phyloP scores from a whole-genome alignment of 2,113 vertebrate species.

The Cardinalis cardinalis region DNA sequence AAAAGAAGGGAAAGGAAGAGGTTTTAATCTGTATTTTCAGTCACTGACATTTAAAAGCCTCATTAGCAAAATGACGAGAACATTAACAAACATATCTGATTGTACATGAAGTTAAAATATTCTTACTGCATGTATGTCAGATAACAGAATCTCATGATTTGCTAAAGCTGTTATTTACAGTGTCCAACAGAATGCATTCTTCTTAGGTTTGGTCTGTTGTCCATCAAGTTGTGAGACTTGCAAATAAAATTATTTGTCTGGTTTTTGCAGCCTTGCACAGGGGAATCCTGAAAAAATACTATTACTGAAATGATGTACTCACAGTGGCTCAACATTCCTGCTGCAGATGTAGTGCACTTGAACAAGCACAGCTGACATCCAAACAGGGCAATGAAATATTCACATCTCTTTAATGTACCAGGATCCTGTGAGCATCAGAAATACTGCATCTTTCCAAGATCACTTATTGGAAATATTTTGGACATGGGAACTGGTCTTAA shows the following conservation, averaged over 20 bases:
- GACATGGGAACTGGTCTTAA: not conserved
- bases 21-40: conserved; percentile 74
- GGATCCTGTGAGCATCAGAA: conserved; percentile 4
- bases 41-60: conserved; percentile 58
- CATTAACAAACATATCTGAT: conserved; percentile 42
- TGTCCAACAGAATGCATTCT: conserved; percentile 13
- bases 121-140: conserved; percentile 22
- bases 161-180: not conserved
- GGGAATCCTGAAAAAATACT: not conserved
- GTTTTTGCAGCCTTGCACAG: not conserved
- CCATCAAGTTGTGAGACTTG: not conserved
- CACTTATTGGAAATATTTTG: not conserved
- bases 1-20: conserved; percentile 76
- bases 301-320: not conserved
- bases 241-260: not conserved
- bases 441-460: not conserved
- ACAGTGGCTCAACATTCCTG: not conserved
- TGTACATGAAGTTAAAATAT: conserved; percentile 1
- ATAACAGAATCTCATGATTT: conserved; percentile 28
- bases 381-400: not conserved
- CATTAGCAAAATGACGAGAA: conserved; percentile 64
- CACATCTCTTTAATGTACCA: not conserved
- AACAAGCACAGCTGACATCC: conserved; percentile 5
- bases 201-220: not conserved
- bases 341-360: not conserved